These are phyloP conservation scores for Platypus cylindrus DNA, from an alignment of 2,888 invertebrate species.

Conservation along the genomic window DNA sequence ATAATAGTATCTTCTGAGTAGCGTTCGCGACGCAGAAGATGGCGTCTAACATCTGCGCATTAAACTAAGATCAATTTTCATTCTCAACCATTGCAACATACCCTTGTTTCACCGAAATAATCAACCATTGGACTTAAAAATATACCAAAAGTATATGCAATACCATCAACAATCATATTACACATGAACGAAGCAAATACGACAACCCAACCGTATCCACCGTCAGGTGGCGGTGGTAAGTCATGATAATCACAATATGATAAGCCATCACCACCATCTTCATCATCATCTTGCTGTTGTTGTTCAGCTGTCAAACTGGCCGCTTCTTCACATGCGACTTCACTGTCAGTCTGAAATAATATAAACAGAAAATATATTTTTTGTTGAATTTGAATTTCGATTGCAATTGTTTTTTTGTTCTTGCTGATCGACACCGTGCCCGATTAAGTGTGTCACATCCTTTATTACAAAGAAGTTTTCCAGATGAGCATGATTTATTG, in stretches of 20 bases:
- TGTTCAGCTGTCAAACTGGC: constrained; percentile 57
- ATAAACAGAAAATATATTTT: no score
- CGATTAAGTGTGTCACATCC: no score
- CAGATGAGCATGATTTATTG: no score
- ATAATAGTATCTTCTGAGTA: no score
- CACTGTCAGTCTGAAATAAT: constrained; percentile 66
- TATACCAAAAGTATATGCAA: constrained; percentile 96
- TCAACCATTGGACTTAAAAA: constrained; percentile 69
- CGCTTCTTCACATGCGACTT: constrained; percentile 75
- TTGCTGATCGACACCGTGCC: no score
- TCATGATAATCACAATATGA: constrained; percentile 60
- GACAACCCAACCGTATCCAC: constrained; percentile 90
- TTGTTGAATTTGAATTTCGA: no score
- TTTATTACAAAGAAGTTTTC: no score
- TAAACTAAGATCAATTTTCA: no score
- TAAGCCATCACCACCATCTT: constrained; percentile 20
- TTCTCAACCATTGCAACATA: no score
- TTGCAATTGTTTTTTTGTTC: no score
- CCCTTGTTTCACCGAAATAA: constrained; percentile 70
- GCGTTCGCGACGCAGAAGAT: no score
- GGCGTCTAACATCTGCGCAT: no score
- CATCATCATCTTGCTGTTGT: constrained; percentile 52
- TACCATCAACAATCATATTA: constrained; percentile 96
- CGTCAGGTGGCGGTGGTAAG: constrained; percentile 77
- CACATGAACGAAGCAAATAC: constrained; percentile 95